Base-by-base conservation (phyloP, 37 sponge, comb jelly and placozoan species). In the Beroe forskalii region DNA sequence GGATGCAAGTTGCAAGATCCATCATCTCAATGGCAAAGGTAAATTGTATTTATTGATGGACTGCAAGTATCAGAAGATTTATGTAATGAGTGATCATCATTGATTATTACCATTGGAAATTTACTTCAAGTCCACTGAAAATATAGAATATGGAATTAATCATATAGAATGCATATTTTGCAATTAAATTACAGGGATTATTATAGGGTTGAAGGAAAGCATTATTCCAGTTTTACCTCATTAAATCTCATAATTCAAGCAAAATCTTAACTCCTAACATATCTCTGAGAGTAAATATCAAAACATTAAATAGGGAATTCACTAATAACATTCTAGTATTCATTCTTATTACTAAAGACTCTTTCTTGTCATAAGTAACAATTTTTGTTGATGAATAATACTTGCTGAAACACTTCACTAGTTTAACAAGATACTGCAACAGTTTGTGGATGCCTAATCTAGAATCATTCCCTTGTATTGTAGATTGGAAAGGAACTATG, bases 371-470 rank as follows among this genome's bases (percentile, higher is more conserved):
- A 69, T 69, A 69, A 2, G 72, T 69, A 2, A 69, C 17, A 33
- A 69, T 69, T 69, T 69, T 69, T 19, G 72, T 69, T 14, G 33
- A 32, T 14, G 72, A 69, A 35, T 69, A 69, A 36, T 69, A 69
- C 19, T 69, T 69, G 32, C 72, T 69, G 38, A 69, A 69, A 27
- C 28, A 17, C 32, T 36, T 69, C 35, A 69, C 72, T 36, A 69
- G 17, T 69, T 69, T 69, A 2, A 69, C 36, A 28, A 36, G 4
- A 36, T 32, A 69, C 32, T 69, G 72, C 27, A 69, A 32, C 17
- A 69, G 4, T 35, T 69, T 69, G 32, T 69, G 72, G 32, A 69
- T 32, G 2, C 19, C 17, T 36, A 69, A 35, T 27, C 32, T 69
- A 32, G 35, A 12, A 1, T 23, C 30, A n/a, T 69, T 9, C 9